These are phyloP conservation scores for Apotomis capreana DNA, from an alignment of 2,888 invertebrate genomes.

Conservation along the genomic window DNA sequence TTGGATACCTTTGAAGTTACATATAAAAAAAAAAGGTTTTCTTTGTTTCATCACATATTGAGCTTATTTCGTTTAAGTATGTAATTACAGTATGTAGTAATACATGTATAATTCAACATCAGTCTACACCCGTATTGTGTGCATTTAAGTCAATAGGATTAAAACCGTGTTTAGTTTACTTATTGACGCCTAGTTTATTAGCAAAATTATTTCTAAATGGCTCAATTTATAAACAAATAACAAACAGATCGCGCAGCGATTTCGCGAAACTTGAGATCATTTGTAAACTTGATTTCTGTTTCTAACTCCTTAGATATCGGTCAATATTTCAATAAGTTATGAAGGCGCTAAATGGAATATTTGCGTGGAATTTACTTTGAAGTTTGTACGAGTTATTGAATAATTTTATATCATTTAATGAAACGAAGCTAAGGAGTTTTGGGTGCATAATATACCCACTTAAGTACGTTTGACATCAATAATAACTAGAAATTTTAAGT, in stretches of 20 bases:
- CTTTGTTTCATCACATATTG: too few relatives aligned
- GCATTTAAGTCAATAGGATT: too few relatives aligned
- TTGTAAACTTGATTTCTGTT: conserved; percentile 21
- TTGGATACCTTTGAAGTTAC: too few relatives aligned
- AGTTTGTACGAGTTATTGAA: neutral
- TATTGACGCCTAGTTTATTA: neutral
- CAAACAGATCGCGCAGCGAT: conserved; percentile 4
- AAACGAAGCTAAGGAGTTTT: neutral
- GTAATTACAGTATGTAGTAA: too few relatives aligned
- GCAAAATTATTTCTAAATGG: conserved; percentile 1
- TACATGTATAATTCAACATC: too few relatives aligned
- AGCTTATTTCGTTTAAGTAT: too few relatives aligned
- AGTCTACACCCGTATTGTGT: too few relatives aligned
- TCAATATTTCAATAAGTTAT: conserved; percentile 9
- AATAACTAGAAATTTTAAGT: too few relatives aligned
- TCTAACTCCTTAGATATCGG: conserved; percentile 2
- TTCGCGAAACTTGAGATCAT: conserved; percentile 15
- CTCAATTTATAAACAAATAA: conserved; percentile 4
- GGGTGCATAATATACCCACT: too few relatives aligned
- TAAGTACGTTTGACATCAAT: too few relatives aligned
- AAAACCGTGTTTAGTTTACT: neutral
- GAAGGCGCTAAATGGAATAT: neutral
- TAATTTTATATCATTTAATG: neutral
- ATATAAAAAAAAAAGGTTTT: too few relatives aligned
- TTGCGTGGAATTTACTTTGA: neutral